These are phyloP conservation scores for Galbula dea DNA, from an alignment of 2,113 vertebrate species.

Conservation along the genomic window DNA sequence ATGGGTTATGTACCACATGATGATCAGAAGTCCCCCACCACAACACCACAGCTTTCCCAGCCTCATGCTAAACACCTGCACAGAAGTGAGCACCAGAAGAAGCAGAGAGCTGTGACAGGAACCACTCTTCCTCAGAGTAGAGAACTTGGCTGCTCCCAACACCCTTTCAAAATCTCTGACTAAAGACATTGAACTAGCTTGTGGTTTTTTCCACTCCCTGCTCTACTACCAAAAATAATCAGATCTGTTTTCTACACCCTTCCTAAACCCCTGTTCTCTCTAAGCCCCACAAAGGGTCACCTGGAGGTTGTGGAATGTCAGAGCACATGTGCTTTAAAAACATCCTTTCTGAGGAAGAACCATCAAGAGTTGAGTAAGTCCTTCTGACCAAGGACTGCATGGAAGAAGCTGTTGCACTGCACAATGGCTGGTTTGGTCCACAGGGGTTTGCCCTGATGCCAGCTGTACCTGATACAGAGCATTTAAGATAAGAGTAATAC, in stretches of 20 bases:
- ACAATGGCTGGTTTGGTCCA: not conserved
- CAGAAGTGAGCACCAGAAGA: not conserved
- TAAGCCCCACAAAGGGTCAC: not conserved
- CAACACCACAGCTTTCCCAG: not conserved
- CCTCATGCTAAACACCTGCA: not conserved
- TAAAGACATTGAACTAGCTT: not conserved
- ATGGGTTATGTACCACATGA: not conserved
- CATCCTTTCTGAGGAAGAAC: not conserved
- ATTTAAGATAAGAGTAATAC: not conserved
- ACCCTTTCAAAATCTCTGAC: fast-evolving
- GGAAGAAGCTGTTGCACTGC: not conserved
- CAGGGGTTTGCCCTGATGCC: not conserved
- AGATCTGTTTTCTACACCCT: not conserved
- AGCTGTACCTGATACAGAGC: no score
- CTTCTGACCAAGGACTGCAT: not conserved
- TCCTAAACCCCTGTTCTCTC: not conserved
- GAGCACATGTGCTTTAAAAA: not conserved
- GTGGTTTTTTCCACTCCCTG: not conserved
- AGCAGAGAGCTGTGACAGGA: not conserved
- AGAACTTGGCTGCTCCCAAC: not conserved
- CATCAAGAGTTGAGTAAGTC: no score
- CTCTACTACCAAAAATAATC: not conserved
- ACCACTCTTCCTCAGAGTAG: not conserved
- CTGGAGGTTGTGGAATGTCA: not conserved
- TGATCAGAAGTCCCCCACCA: not conserved